A percentile compares a stretch with the other conserved stretches of the same genome.
Conservation (phyloP, 2,888 invertebrate species). For the Melinaea marsaeus region DNA sequence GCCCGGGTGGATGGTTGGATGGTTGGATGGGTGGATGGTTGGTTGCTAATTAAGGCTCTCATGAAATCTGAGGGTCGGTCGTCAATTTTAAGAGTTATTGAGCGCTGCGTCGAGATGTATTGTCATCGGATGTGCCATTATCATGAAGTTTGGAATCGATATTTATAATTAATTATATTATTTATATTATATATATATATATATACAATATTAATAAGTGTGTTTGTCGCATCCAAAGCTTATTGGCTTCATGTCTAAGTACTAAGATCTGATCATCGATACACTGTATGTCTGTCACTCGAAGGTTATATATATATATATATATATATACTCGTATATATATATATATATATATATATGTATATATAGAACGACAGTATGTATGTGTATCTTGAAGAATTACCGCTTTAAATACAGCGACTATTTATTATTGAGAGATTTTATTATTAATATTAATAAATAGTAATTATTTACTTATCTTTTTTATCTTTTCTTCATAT, state of each 20-base stretch:
- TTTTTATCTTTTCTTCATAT: too few relatives aligned
- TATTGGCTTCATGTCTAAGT: neutral
- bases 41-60: slow-evolving; percentile 68
- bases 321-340: too few relatives aligned
- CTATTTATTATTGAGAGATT: too few relatives aligned
- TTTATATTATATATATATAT: too few relatives aligned
- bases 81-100: slow-evolving; percentile 67
- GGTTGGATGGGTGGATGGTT: slow-evolving; percentile 51
- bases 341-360: too few relatives aligned
- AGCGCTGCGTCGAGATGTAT: slow-evolving; percentile 36
- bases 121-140: slow-evolving; percentile 23
- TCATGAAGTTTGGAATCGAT: slow-evolving; percentile 1
- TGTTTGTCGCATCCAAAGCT: neutral
- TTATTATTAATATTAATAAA: too few relatives aligned
- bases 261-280: slow-evolving; percentile 5
- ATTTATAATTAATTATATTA: neutral
- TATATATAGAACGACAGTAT: too few relatives aligned
- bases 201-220: too few relatives aligned
- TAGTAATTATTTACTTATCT: too few relatives aligned
- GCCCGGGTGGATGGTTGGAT: slow-evolving; percentile 36
- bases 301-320: slow-evolving; percentile 41
- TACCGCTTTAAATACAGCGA: too few relatives aligned
- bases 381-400: too few relatives aligned
- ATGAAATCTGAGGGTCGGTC: slow-evolving; percentile 60
- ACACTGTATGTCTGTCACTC: slow-evolving; percentile 44